A percentile compares a stretch with the other conserved stretches of the same genome.
These are phyloP conservation scores for Ctenoplectra terminalis DNA, from an alignment of 1,140 invertebrate genomes.

Conservation along the genomic window DNA sequence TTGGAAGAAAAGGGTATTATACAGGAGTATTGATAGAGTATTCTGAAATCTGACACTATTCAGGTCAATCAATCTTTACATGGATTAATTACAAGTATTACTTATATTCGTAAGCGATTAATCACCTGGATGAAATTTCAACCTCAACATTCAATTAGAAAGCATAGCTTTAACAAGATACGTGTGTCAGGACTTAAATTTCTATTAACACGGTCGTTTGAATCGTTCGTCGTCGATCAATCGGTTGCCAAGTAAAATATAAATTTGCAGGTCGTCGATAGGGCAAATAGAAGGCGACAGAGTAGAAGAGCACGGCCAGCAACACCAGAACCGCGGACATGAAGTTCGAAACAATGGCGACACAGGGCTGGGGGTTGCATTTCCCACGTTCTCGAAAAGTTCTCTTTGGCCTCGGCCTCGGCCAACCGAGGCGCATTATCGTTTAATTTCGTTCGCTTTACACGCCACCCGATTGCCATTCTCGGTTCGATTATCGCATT, in stretches of 20 bases:
- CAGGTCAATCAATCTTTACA: background rate
- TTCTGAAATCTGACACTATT: background rate
- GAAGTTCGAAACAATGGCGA: conserved; percentile 16
- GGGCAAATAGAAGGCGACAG: background rate
- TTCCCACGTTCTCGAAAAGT: conserved; percentile 19
- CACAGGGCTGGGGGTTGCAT: background rate
- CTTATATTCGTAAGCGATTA: background rate
- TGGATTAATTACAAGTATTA: background rate
- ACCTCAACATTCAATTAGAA: background rate
- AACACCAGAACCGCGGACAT: background rate
- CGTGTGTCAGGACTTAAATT: background rate
- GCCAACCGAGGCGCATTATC: conserved; percentile 12
- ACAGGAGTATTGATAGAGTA: background rate
- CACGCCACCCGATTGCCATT: conserved; percentile 25
- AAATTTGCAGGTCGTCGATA: background rate
- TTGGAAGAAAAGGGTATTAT: background rate
- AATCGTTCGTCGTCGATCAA: background rate
- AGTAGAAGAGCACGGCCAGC: background rate
- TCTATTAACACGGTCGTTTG: background rate
- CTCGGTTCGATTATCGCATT: conserved; percentile 39
- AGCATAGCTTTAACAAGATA: background rate
- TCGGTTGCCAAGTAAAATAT: background rate
- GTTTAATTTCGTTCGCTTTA: conserved; percentile 31
- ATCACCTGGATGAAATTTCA: background rate
- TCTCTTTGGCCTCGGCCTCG: background rate